Evolutionary conservation across 2,888 invertebrate species (phyloP), one percentile per base, ranked within the genome.

Genomic region (Aleiodes leptofemur): DNA sequence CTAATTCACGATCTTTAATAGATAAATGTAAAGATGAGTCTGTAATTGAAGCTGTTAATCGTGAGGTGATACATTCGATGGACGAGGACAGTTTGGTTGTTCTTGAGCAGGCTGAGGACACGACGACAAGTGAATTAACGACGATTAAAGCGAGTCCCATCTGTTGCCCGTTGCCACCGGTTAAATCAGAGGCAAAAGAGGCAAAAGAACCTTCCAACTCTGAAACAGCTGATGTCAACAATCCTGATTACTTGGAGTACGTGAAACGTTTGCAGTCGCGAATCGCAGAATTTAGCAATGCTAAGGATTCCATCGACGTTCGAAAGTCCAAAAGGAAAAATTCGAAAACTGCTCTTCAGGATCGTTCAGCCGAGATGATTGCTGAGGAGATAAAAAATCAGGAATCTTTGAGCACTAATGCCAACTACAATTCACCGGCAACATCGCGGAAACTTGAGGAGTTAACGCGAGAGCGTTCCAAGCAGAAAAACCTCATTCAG

Each of bases 401-500:
- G 87, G 86, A 86, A 0, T 85, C 84, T 76, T 78, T 83, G 83
- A 85, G 84, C 86, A 89, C 90, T 84, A 86, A 86, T 29, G 88
- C 90, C 83, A 86, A 86, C 23, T 85, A 84, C 7, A 89, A 91
- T 84, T 86, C 92, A 0, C 88, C 91, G 74, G 91, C 93, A 69
- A 91, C 94, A 3, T 92, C 92, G 1, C 91, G 93, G 74, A 94
- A 94, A 86, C 91, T 95, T 72, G 95, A 96, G 86, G 94, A 95
- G 90, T 92, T 96, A 50, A 94, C 94, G 79, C 93, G 94, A 85
- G 96, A 96, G 86, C 91, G 96, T 73, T 94, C 94, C 53, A 94
- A 95, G 85, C 96, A 96, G 89, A 96, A 96, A 79, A 95, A 94
- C 86, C 91, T 96, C 34, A 95, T 97, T 64, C 93, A 96, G 83